Evolutionary conservation across 1,140 invertebrate genomes (phyloP).

Genomic region (Bombus superbus): DNA sequence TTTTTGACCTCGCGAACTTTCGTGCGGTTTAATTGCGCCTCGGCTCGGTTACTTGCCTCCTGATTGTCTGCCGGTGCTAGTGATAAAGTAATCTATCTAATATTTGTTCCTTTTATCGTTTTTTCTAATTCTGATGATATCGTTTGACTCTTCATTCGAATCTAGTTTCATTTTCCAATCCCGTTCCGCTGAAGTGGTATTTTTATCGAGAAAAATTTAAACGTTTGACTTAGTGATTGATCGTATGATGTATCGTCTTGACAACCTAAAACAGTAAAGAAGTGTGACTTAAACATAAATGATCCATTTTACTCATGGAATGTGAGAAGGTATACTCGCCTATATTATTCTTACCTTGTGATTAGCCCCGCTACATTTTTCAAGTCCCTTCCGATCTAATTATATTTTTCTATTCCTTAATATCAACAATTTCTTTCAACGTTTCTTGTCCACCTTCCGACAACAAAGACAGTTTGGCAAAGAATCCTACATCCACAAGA

Average conservation of each 20-base stretch:
- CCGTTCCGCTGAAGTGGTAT: background rate
- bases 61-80: background rate
- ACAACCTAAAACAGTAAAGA: too few relatives aligned
- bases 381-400: too few relatives aligned
- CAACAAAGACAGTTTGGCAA: background rate
- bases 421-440: background rate
- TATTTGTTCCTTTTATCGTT: background rate
- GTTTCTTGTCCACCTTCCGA: background rate
- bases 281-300: too few relatives aligned
- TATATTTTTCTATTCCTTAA: too few relatives aligned
- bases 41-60: background rate
- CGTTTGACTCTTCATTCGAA: background rate
- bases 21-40: constrained; percentile 29
- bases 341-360: too few relatives aligned
- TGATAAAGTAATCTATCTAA: constrained; percentile 51
- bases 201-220: background rate
- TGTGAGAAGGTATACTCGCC: too few relatives aligned
- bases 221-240: background rate
- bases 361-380: too few relatives aligned
- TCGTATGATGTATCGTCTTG: background rate
- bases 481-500: background rate
- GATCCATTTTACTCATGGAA: too few relatives aligned
- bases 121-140: background rate
- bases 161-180: background rate
- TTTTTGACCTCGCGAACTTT: constrained; percentile 37